Evolutionary conservation across 2,113 vertebrate species (phyloP), one percentile per base, ranked within the genome.

Genomic region (Corythoichthys haematopterus): DNA sequence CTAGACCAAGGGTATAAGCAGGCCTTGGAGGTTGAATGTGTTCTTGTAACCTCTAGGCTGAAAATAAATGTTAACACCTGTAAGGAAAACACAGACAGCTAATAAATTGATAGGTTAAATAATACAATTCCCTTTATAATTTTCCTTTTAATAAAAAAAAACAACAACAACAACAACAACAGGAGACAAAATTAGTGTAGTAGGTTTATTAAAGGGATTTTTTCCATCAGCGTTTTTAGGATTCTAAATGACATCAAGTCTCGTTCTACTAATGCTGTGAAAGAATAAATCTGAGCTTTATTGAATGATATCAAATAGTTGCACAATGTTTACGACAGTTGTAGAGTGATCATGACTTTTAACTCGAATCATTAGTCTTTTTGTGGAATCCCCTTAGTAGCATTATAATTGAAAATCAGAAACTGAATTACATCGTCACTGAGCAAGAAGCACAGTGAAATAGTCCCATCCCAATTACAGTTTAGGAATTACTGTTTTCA

Each of bases 201-300:
- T 65, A 66, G 65, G 65, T 87, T 85, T 88, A 87, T 89, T 89
- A 89, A 88, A 89, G 86, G 87, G 82, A 73, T 77, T 46, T 60
- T 77, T 84, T 60, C 75, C 37, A 65, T 67, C 64, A 65, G 53
- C 47, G 2, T 72, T 74, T 69, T 52, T 73, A 79, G 81, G 69
- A 74, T 82, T 78, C 63, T 77, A 77, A 81, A 76, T 73, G 75
- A 85, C 78, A 77, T 76, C 71, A 75, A 71, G 66, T 65, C 20
- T 66, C 14, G 68, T 63, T 78, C 58, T 70, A 57, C 71, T 33
- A 52, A 45, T 38, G 28, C 53, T 71, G 66, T 64, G 59, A 73
- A 60, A 16, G 70, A 59, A 64, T 63, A 45, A 62, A 78, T 63
- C 60, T 74, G 52, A 72, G 65, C 45, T 64, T 71, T 9, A 66